These are phyloP conservation scores for Carassius gibelio DNA, from an alignment of 2,113 vertebrate species.

Conservation along the genomic window DNA sequence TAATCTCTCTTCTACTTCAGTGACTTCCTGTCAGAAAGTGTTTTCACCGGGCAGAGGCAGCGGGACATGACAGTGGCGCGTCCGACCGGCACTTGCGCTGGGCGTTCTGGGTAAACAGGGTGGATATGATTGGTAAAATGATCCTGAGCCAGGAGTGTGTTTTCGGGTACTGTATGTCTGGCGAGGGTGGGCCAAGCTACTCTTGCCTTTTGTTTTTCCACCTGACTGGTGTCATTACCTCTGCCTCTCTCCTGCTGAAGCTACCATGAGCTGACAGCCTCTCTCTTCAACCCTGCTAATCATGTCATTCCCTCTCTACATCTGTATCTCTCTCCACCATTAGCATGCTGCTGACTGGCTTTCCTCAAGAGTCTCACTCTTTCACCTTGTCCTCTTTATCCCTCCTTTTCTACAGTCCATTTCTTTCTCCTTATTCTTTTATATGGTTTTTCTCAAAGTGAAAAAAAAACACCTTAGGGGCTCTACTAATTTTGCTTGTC, in stretches of 20 bases:
- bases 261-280: conserved; percentile 56
- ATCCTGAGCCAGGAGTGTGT: conserved; percentile 45
- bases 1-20: conserved; percentile 52
- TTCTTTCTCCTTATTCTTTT: neutral
- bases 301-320: conserved; percentile 56
- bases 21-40: conserved; percentile 54
- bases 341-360: conserved; percentile 56
- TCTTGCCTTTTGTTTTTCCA: conserved; percentile 56
- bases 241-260: conserved; percentile 29
- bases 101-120: conserved; percentile 52
- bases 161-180: conserved; percentile 35
- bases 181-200: conserved; percentile 42
- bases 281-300: conserved; percentile 60
- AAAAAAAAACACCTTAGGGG: no score
- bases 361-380: conserved; percentile 49
- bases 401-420: neutral
- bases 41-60: conserved; percentile 43
- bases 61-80: conserved; percentile 51
- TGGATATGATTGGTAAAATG: conserved; percentile 59
- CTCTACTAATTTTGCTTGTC: no score
- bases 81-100: conserved; percentile 36
- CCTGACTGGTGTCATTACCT: conserved; percentile 59
- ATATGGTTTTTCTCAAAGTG: no score
- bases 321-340: conserved; percentile 53
- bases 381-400: conserved; percentile 38